These are phyloP conservation scores for Hecatera dysodea DNA, from an alignment of 2,888 invertebrate species.

Conservation along the genomic window DNA sequence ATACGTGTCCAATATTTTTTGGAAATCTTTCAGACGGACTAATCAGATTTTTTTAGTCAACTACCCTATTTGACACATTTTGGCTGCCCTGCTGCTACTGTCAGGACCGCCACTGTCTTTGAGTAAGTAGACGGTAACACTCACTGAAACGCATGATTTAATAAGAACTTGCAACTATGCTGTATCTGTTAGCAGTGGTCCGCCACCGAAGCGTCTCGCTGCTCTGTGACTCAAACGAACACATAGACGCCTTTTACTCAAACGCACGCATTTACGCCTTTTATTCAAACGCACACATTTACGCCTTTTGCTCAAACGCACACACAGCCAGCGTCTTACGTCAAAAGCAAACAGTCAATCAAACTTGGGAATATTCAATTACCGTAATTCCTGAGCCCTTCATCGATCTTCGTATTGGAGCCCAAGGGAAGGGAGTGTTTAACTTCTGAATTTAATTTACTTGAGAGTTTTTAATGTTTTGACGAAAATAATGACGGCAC, in stretches of 20 bases:
- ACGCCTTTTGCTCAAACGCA: not conserved
- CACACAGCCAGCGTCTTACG: conserved; percentile 1
- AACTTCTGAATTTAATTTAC: conserved; percentile 38
- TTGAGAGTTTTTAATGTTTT: conserved; percentile 35
- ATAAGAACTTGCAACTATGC: too few relatives aligned
- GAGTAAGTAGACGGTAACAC: too few relatives aligned
- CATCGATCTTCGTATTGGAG: conserved; percentile 42
- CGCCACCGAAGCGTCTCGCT: not conserved
- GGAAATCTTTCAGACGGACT: too few relatives aligned
- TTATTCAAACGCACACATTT: not conserved
- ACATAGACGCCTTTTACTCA: not conserved
- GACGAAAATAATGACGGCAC: conserved; percentile 20
- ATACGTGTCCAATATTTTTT: too few relatives aligned
- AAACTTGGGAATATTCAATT: conserved; percentile 57
- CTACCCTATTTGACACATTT: too few relatives aligned
- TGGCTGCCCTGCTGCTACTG: too few relatives aligned
- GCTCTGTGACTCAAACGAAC: not conserved
- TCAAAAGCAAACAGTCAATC: conserved; percentile 40
- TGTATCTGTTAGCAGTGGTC: too few relatives aligned
- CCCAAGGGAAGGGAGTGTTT: conserved; percentile 32
- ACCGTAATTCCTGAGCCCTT: conserved; percentile 42
- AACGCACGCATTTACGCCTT: not conserved
- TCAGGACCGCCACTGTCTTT: too few relatives aligned
- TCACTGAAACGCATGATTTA: too few relatives aligned
- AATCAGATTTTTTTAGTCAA: too few relatives aligned